Evolutionary conservation across 2,113 vertebrate genomes (phyloP).

Genomic region (Atherinomorus stipes): DNA sequence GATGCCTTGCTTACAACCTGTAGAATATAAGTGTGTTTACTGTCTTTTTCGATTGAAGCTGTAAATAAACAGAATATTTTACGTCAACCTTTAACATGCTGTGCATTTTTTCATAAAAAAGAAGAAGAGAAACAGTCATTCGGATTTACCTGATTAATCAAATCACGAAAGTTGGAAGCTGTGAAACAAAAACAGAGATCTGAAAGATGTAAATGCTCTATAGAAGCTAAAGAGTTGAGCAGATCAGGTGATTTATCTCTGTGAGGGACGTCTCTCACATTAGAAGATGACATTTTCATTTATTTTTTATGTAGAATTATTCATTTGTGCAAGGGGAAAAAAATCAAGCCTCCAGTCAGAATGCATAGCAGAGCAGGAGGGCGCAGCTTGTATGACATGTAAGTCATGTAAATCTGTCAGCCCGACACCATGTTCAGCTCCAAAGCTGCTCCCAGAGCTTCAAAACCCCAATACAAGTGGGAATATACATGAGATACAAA

Average conservation of each 20-base stretch:
- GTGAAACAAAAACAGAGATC: constrained; percentile 1
- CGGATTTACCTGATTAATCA: not conserved
- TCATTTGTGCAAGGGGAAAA: not conserved
- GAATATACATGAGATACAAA: constrained; percentile 15
- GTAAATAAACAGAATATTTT: not conserved
- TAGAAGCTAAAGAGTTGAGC: not conserved
- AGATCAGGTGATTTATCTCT: not conserved
- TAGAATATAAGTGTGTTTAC: no score
- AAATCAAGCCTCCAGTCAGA: not conserved
- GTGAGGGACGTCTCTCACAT: not conserved
- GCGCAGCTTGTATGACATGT: not conserved
- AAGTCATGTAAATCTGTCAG: not conserved
- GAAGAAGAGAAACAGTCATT: not conserved
- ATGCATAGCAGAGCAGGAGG: not conserved
- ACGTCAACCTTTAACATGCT: not conserved
- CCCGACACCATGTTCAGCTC: not conserved
- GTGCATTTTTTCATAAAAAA: not conserved
- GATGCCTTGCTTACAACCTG: no score
- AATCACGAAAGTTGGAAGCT: not conserved
- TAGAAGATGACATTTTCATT: not conserved
- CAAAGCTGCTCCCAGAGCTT: not conserved
- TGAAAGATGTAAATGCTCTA: not conserved
- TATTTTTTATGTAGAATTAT: not conserved
- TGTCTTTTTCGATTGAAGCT: not conserved
- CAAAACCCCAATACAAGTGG: not conserved